A percentile compares a stretch with the other conserved stretches of the same genome.
These are phyloP conservation scores for Lordiphosa collinella DNA, from an alignment of 1,140 invertebrate species.

Conservation along the genomic window DNA sequence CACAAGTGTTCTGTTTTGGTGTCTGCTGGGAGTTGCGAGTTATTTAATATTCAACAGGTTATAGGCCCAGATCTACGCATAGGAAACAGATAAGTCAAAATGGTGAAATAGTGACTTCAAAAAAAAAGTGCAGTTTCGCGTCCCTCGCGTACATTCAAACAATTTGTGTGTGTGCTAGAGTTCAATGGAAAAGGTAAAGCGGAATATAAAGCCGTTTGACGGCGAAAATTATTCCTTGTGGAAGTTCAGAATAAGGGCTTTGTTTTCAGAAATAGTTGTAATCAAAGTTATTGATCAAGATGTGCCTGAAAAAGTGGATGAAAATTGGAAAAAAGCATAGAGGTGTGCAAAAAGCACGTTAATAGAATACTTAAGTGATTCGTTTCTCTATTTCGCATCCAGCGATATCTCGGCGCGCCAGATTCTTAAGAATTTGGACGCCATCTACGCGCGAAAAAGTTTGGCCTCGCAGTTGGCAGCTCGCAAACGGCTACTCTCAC, in stretches of 20 bases:
- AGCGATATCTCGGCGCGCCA: background rate
- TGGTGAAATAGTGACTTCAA: too few species aligned
- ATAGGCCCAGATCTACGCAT: too few species aligned
- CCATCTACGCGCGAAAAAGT: constrained; percentile 10
- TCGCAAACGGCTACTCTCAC: constrained; percentile 9
- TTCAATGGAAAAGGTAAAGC: background rate
- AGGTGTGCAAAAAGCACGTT: background rate
- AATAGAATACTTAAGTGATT: constrained; percentile 2
- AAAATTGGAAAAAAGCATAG: background rate
- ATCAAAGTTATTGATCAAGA: constrained; percentile 37
- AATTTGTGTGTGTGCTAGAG: too few species aligned
- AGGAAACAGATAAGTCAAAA: too few species aligned
- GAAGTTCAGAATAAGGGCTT: constrained; percentile 9
- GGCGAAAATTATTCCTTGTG: background rate
- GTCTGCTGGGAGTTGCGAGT: too few species aligned
- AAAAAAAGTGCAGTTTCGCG: too few species aligned
- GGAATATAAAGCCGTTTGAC: background rate
- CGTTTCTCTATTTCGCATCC: background rate
- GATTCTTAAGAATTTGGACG: constrained; percentile 1
- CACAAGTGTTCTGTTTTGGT: too few species aligned
- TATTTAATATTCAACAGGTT: too few species aligned
- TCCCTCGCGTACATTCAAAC: too few species aligned
- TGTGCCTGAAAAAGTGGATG: background rate
- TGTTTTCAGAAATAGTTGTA: constrained; percentile 7
- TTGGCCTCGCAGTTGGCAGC: background rate